These are phyloP conservation scores for Hormiphora californensis DNA, from an alignment of 37 sponge, comb jelly and placozoan species.

Conservation along the genomic window DNA sequence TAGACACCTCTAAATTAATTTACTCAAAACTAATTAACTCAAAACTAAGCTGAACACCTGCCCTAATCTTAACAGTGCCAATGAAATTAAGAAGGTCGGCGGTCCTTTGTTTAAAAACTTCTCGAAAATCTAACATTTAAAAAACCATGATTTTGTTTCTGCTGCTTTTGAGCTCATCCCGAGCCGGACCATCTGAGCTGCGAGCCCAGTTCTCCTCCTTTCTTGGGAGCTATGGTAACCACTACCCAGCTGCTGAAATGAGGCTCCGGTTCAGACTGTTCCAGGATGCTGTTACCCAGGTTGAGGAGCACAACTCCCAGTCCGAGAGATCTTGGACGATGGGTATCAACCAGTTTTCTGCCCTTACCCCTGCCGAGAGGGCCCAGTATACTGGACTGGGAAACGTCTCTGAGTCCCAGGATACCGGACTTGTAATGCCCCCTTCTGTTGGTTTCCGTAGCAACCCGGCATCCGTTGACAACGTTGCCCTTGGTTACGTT, in stretches of 20 bases:
- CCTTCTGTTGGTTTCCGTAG: background rate
- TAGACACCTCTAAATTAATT: too few relatives aligned
- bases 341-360: slow-evolving; percentile 15
- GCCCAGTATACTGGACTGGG: background rate
- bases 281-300: background rate
- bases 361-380: background rate
- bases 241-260: background rate
- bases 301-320: background rate
- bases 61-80: too few relatives aligned
- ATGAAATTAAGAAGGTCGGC: too few relatives aligned
- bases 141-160: too few relatives aligned
- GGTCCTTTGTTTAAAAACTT: too few relatives aligned
- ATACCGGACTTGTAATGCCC: background rate
- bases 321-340: background rate
- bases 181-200: too few relatives aligned
- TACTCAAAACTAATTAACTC: too few relatives aligned
- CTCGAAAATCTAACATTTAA: too few relatives aligned
- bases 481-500: background rate
- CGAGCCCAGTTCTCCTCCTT: background rate
- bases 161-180: too few relatives aligned
- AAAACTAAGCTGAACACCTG: too few relatives aligned
- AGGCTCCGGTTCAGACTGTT: background rate
- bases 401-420: background rate
- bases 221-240: background rate
- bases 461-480: background rate